Evolutionary conservation across 2,888 invertebrate genomes (phyloP), one percentile per base, ranked within the genome.

Genomic region (Aleiodes testaceus): DNA sequence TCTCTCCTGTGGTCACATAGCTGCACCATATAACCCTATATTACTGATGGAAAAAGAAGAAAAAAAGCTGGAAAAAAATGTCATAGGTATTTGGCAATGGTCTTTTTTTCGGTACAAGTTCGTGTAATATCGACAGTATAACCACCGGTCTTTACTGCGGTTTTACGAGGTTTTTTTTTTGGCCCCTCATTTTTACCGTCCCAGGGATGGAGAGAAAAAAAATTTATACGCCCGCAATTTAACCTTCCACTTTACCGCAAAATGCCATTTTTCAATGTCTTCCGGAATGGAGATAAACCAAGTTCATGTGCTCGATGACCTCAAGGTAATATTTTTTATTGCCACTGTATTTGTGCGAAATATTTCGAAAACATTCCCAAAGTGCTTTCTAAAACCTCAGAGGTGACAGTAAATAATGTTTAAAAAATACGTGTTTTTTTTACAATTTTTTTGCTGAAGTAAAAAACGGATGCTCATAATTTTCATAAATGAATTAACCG

Each of bases 21-120:
- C 66, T 70, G 64, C 61, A 18, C 64, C 73, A 72, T 75, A 74
- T 77, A 77, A 75, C 73, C 75, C 75, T 66, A 72, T 72, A 73
- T 36, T 66, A 68, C 63, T 59, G 53, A 59, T 53, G 30, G 50
- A 64, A 72, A 50, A 59, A 7, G 52, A 55, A 63, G 59, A 59
- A 3, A 42, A 42, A 59, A 69, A 59, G 26, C 45, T 45, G 26
- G 36, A 44, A 44, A 44, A 67, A 55, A 36, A 42, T 16, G 53
- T 53, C 53, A 11, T 16, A n/a, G 16, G 20, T 66, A 66, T 66
- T 30, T 47, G 52, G 30, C 20, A 42, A 26, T 30, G 16, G 18
- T 1, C 30, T 50, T 30, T 47, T 50, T 52, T 52, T 50, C 47
- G 12, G 42, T 6, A n/a, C 22, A 1, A 36, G 16, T 36, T 20